Evolutionary conservation across 2,888 invertebrate species (phyloP).

Genomic region (Conops quadrifasciatus): DNA sequence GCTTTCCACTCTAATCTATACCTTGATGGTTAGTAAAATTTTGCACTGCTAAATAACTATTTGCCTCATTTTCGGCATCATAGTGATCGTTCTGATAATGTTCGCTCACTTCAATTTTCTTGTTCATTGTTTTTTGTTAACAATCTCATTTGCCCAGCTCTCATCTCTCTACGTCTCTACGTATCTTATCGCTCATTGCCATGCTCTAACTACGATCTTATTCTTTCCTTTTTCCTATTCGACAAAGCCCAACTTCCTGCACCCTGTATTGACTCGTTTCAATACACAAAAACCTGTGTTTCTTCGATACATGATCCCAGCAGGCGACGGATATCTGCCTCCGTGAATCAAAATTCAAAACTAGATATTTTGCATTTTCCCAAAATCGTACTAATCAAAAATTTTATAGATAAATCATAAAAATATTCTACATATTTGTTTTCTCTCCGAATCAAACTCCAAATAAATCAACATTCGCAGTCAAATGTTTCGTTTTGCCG

Average conservation of each 20-base stretch:
- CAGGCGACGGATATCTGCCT: conserved; percentile 8
- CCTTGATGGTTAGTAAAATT: no score
- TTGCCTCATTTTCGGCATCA: no score
- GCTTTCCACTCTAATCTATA: no score
- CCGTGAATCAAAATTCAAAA: conserved; percentile 20
- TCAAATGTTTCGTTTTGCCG: conserved; percentile 18
- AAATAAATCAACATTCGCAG: neutral
- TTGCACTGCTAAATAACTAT: no score
- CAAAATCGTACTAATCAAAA: conserved; percentile 19
- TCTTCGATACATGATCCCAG: neutral
- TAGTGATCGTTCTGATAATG: no score
- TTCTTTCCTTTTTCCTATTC: no score
- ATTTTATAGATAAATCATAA: conserved; percentile 6
- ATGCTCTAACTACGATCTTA: no score
- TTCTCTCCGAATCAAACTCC: neutral
- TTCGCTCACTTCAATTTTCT: no score
- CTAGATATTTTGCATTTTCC: conserved; percentile 6
- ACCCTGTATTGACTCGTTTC: neutral
- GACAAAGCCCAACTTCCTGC: neutral
- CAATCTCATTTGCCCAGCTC: no score
- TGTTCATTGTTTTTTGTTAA: no score
- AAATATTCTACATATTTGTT: neutral
- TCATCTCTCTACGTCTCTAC: no score
- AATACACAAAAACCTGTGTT: neutral
- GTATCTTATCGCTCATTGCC: no score